Evolutionary conservation across 2,888 invertebrate species (phyloP).

Genomic region (Xestoiulus laeticollis): DNA sequence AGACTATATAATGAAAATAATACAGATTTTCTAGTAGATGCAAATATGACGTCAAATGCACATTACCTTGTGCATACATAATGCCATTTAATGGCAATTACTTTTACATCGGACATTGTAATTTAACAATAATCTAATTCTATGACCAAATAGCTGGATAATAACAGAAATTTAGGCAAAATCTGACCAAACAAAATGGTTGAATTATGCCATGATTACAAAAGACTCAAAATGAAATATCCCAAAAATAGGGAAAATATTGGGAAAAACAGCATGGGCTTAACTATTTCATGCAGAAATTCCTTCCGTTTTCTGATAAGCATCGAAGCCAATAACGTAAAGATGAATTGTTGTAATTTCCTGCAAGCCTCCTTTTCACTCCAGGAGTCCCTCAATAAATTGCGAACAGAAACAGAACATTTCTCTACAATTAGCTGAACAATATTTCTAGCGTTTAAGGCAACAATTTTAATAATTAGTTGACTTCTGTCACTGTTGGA

Average conservation of each 20-base stretch:
- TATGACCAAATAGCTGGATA: too few species aligned
- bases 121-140: too few species aligned
- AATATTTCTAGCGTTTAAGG: conserved; percentile 6
- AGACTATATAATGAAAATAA: too few species aligned
- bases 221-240: neutral
- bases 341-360: neutral
- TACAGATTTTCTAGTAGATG: too few species aligned
- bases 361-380: neutral
- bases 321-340: neutral
- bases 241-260: neutral
- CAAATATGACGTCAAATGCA: too few species aligned
- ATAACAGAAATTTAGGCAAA: too few species aligned
- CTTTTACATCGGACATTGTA: too few species aligned
- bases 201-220: neutral
- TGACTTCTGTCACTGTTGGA: conserved; percentile 9
- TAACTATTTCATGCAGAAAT: neutral
- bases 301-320: conserved; percentile 29
- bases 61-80: too few species aligned
- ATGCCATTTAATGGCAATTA: too few species aligned
- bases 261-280: neutral
- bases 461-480: neutral
- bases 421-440: neutral
- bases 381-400: neutral
- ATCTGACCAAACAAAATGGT: too few species aligned
- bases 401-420: conserved; percentile 9